Base-by-base conservation (phyloP, 2,797 vertebrate species). In the Ciconia nigra region DNA sequence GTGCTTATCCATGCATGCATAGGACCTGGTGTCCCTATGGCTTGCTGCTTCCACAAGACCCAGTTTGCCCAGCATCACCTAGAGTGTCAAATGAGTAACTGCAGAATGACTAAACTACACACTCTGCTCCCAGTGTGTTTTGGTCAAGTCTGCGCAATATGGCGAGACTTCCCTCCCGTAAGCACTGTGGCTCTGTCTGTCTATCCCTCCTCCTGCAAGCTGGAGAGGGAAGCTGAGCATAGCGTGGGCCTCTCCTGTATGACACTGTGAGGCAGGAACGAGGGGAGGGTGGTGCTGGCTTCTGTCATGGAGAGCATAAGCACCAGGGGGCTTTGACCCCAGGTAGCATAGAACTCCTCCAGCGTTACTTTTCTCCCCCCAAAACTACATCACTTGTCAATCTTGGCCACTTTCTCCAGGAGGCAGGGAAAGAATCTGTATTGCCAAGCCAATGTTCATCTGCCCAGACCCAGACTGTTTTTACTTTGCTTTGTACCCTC, bases 1-100 rank as follows among this genome's bases (percentile, higher is more conserved):
- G 31, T 47, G 55, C 10, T 58, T 49, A 29, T 15, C 21, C 42
- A 58, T 0, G 0, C n/a, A 24, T 10, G 1, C 52, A 21, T 8
- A 37, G 52, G 14, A 73, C 16, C 44, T 42, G 15, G 20, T 18
- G 21, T 55, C 21, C 37, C 33, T 63, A 1, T 4, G 37, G 14
- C 42, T 78, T 58, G 39, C 31, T 63, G 44, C 33, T 78, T 63
- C 71, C 39, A 28, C 28, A 33, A 46, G 44, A n/a, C 37, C 10
- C 35, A 51, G 17, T 91, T 54, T 70, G 35, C 28, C 46, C n/a
- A 47, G 35, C 18, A 39, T 24, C 24, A 22, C 59, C 17, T 62
- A 37, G 39, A 42, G 39, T 24, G 25, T 59, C 51, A 44, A 51
- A 47, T 13, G 20, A 63, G 8, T 15, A 44, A 39, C 24, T 49